Conservation (phyloP, 2,888 invertebrate genomes). For the Oscheius sp. region DNA sequence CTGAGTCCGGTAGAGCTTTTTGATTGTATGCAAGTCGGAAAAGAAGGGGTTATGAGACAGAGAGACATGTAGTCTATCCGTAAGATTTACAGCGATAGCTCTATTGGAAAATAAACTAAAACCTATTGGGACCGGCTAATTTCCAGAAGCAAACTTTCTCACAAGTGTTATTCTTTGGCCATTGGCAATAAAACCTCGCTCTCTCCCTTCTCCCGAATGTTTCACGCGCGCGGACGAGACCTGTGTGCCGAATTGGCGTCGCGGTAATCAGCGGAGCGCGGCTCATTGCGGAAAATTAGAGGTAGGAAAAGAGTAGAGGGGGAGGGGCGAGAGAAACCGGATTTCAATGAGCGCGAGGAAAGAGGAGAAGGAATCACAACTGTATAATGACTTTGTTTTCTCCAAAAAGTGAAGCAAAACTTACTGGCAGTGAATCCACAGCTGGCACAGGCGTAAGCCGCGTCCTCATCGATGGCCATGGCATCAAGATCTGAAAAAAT, state of each 20-base stretch:
- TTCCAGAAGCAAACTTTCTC: too few relatives aligned
- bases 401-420: slow-evolving; percentile 29
- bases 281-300: slow-evolving; percentile 37
- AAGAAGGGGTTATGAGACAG: too few relatives aligned
- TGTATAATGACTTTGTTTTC: slow-evolving; percentile 25
- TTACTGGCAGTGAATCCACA: slow-evolving; percentile 59
- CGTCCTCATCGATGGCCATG: slow-evolving; percentile 50
- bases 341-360: slow-evolving; percentile 29
- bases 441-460: slow-evolving; percentile 58
- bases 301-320: slow-evolving; percentile 10
- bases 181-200: neutral
- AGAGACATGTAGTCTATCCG: too few relatives aligned
- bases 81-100: too few relatives aligned
- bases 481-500: slow-evolving; percentile 54
- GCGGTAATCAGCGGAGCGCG: slow-evolving; percentile 34
- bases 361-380: slow-evolving; percentile 13
- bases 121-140: too few relatives aligned
- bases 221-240: neutral
- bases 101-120: too few relatives aligned
- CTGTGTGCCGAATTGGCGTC: neutral
- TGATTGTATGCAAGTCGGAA: too few relatives aligned
- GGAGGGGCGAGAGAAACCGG: slow-evolving; percentile 6
- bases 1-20: too few relatives aligned
- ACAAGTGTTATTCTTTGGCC: neutral
- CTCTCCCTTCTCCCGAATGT: slow-evolving; percentile 7